Percentiles rank a stretch among this genome's conserved stretches.
Conservation (phyloP, 2,888 invertebrate species). For the Caenorhabditis wallacei region DNA sequence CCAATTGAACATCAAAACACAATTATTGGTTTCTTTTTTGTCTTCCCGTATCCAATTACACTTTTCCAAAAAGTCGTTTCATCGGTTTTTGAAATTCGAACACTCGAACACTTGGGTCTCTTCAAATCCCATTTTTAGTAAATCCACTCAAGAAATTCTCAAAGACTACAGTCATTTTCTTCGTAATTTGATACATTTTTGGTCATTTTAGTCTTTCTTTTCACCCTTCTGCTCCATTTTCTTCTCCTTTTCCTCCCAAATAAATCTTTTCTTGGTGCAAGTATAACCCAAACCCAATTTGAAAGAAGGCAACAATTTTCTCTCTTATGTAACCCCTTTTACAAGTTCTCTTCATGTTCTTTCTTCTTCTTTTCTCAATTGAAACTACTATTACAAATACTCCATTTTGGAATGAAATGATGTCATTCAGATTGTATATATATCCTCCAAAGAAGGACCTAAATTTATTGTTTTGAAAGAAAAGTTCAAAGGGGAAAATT, state of each 20-base stretch:
- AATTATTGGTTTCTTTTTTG: background rate
- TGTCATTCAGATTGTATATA: constrained; percentile 25
- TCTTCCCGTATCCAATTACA: background rate
- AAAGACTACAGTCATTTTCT: constrained; percentile 29
- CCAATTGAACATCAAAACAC: constrained; percentile 11
- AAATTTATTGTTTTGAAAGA: background rate
- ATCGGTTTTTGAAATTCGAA: constrained; percentile 24
- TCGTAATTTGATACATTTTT: constrained; percentile 32
- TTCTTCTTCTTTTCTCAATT: constrained; percentile 31
- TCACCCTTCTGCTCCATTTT: constrained; percentile 7
- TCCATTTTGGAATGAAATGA: constrained; percentile 11
- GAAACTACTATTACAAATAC: constrained; percentile 41
- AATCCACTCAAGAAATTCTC: constrained; percentile 9
- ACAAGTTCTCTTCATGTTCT: constrained; percentile 45
- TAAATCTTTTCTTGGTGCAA: constrained; percentile 34
- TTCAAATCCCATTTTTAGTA: constrained; percentile 14
- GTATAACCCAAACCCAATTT: constrained; percentile 50
- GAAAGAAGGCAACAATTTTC: constrained; percentile 36
- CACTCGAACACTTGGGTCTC: constrained; percentile 17
- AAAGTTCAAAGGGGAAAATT: constrained; percentile 29
- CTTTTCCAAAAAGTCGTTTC: background rate
- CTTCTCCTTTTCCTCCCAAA: background rate
- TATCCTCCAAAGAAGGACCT: background rate
- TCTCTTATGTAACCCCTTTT: constrained; percentile 14
- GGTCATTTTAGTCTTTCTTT: constrained; percentile 18